Evolutionary conservation across 2,888 invertebrate species (phyloP), one percentile per base, ranked within the genome.

Genomic region (Chymomyza amoena): DNA sequence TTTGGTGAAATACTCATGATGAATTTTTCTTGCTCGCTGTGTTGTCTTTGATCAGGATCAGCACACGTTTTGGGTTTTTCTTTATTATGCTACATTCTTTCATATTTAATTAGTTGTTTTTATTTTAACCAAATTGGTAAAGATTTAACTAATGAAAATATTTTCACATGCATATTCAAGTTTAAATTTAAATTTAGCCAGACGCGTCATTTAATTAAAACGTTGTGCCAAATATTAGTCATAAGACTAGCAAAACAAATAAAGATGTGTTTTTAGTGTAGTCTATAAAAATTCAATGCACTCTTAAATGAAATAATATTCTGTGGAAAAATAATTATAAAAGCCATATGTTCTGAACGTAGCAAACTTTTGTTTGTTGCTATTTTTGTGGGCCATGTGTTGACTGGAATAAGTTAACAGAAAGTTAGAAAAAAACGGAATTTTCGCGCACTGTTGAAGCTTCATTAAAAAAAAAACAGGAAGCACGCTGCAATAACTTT

Each of bases 401-500:
- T 57, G 13, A 54, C 18, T 20, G 25, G 57, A 76, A 78, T 80
- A 72, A 72, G 85, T 79, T 81, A 59, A 59, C 64, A 61, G 74
- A 84, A 87, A 84, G 77, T 85, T 88, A 76, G 66, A 82, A 87
- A 85, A 87, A 88, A 85, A 88, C 87, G 79, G 75, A 80, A 88
- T 85, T 85, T 88, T 77, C 77, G 76, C 56, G 68, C 70, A 75
- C 75, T 81, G 73, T 75, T 69, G 70, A 71, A 70, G 72, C 77
- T 81, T 86, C 78, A 32, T 32, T 32, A 32, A 32, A 32, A 76
- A 79, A 84, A 78, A 78, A 81, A 78, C 72, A 84, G 81, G 84
- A 84, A 83, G 72, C 75, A 81, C 84, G 84, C 84, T 76, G 81
- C 81, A 77, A 73, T 81, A 88, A 88, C 74, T 86, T 75, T 74